phyloP scores from a whole-genome alignment of 2,888 invertebrate species.

The Biston betularia region DNA sequence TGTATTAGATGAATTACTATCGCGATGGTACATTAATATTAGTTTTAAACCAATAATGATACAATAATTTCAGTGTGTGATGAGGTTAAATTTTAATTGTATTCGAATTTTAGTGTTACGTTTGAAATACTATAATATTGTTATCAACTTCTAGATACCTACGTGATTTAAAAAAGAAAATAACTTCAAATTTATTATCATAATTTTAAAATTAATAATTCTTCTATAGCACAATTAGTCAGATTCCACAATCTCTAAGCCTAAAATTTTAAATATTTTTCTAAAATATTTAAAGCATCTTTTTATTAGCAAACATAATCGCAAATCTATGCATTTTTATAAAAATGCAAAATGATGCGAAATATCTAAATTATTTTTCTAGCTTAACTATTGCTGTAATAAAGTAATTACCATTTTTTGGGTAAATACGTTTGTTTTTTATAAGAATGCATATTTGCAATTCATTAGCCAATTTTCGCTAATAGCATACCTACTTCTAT shows the following conservation, averaged over 20 bases:
- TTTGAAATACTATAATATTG: conserved; percentile 56
- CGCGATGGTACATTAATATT: conserved; percentile 60
- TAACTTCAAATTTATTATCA: conserved; percentile 43
- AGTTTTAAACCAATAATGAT: conserved; percentile 60
- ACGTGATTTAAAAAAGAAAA: conserved; percentile 38
- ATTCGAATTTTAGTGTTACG: conserved; percentile 52
- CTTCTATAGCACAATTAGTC: conserved; percentile 55
- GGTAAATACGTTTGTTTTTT: conserved; percentile 54
- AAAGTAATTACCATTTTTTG: conserved; percentile 53
- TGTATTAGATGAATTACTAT: conserved; percentile 59
- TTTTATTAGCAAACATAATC: conserved; percentile 41
- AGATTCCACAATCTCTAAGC: conserved; percentile 68
- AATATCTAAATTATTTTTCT: conserved; percentile 61
- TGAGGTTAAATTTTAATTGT: conserved; percentile 52
- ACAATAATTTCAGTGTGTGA: conserved; percentile 47
- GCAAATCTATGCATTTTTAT: conserved; percentile 64
- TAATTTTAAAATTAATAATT: conserved; percentile 52
- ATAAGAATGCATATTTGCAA: conserved; percentile 65
- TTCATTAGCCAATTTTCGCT: conserved; percentile 68
- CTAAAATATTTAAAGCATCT: conserved; percentile 59
- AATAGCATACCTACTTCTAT: conserved; percentile 68
- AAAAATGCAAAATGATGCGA: conserved; percentile 61
- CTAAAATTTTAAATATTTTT: conserved; percentile 75
- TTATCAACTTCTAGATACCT: conserved; percentile 40
- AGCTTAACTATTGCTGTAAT: conserved; percentile 59